A percentile compares a stretch with the other conserved stretches of the same genome.
phyloP scores from a whole-genome alignment of 2,888 invertebrate species.

The Harpalus rubripes region DNA sequence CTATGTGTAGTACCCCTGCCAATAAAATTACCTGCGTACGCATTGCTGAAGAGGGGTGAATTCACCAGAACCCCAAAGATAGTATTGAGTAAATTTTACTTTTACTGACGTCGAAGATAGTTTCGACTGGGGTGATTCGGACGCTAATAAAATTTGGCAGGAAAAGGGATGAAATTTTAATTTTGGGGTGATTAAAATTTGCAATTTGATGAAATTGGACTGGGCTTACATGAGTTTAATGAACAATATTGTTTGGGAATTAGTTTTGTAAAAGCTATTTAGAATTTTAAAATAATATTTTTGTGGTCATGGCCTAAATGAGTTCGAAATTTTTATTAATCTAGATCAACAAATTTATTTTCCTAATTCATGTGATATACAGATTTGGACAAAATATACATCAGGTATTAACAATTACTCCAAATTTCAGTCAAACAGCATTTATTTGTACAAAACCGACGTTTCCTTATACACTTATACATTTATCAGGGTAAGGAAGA shows the following conservation, averaged over 20 bases:
- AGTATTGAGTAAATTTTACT: neutral
- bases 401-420: too few species aligned
- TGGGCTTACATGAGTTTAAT: neutral
- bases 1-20: conserved; percentile 6
- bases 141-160: neutral
- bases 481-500: too few species aligned
- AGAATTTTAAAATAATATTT: neutral
- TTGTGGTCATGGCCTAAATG: too few species aligned
- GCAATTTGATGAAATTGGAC: neutral
- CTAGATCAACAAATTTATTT: too few species aligned
- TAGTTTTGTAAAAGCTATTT: neutral
- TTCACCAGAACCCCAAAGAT: neutral
- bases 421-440: too few species aligned
- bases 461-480: too few species aligned
- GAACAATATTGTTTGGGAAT: neutral
- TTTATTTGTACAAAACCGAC: too few species aligned
- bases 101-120: neutral
- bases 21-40: conserved; percentile 47
- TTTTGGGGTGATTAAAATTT: neutral
- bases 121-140: neutral
- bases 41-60: neutral
- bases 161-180: neutral
- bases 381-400: too few species aligned
- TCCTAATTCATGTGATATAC: too few species aligned
- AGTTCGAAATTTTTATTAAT: neutral